Evolutionary conservation across 2,113 vertebrate genomes (phyloP).

Genomic region (Centropus unirufus): DNA sequence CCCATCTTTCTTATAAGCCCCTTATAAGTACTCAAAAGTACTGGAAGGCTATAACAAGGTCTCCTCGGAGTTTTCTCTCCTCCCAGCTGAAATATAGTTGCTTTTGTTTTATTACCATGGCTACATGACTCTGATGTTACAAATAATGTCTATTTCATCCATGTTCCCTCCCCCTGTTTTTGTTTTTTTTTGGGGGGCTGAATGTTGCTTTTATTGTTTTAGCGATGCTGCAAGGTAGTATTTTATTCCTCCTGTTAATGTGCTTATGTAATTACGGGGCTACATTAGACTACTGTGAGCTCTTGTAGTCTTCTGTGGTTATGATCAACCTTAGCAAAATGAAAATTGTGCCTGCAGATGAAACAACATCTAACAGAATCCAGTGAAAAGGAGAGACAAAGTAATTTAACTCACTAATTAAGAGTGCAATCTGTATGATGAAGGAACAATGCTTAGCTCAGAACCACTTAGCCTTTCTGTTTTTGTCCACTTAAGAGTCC

Average conservation of each 20-base stretch:
- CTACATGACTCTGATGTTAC: not conserved
- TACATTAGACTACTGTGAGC: not conserved
- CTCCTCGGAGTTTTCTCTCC: too few species aligned
- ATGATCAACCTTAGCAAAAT: conserved; percentile 26
- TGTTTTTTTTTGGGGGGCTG: not conserved
- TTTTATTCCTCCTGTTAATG: conserved; percentile 10
- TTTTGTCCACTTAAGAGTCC: conserved; percentile 47
- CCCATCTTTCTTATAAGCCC: too few species aligned
- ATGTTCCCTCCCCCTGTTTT: not conserved
- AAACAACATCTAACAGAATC: conserved; percentile 12
- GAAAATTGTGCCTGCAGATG: conserved; percentile 9
- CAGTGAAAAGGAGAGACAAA: conserved; percentile 15
- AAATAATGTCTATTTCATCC: not conserved
- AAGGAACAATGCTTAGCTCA: conserved; percentile 14
- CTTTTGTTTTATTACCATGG: not conserved
- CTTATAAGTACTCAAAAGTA: too few species aligned
- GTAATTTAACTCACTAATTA: conserved; percentile 52
- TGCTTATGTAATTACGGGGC: not conserved
- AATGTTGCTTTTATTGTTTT: not conserved
- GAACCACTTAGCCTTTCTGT: conserved; percentile 39
- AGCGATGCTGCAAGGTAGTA: not conserved
- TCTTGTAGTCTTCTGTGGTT: not conserved
- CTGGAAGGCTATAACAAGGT: too few species aligned
- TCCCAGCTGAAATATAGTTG: too few species aligned
- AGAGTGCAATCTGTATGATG: not conserved